Evolutionary conservation across 92 coral and sea anemone species (phyloP), one percentile per base, ranked within the genome.

Genomic region (Anthopleura xanthogrammica): DNA sequence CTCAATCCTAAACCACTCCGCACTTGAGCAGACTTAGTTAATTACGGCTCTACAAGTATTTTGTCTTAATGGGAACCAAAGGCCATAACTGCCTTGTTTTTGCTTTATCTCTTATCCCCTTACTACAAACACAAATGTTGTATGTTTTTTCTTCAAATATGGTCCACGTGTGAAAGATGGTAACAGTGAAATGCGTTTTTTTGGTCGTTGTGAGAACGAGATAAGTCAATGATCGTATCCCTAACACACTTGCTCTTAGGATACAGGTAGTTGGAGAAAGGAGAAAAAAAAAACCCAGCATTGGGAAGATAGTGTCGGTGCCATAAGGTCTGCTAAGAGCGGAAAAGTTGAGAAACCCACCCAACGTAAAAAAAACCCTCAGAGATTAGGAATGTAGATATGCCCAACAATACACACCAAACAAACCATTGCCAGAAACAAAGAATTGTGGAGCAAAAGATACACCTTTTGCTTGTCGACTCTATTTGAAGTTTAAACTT

Each of bases 171-270:
- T 79, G 84, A 77, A 82, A 81, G 84, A 72, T 84, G 64, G 88
- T 80, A 83, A 89, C 91, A 91, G 87, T 80, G 85, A 92, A 91
- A 87, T 89, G 88, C 91, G 79, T 77, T 52, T 29, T 54, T 62
- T 68, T 65, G 77, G 85, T 82, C 79, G 71, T 40, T 73, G 79
- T 52, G 68, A 52, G 77, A 71, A 57, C 55, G 56, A 85, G 76
- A 78, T 65, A 78, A 85, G 76, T 78, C 88, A 85, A 42, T 78
- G 82, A 55, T 79, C 50, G 81, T 56, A 76, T 24, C 73, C 87
- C 22, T 77, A 86, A 92, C 98, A 93, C 98, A 94, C 93, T 93
- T 93, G 77, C 94, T 82, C 97, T 93, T 93, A 93, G 95, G 98
- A 91, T 82, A 93, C 92, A 76, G 46, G 71, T 72, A 79, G 78